Conservation (phyloP, 2,797 vertebrate species). For the Gephyroberyx darwinii region DNA sequence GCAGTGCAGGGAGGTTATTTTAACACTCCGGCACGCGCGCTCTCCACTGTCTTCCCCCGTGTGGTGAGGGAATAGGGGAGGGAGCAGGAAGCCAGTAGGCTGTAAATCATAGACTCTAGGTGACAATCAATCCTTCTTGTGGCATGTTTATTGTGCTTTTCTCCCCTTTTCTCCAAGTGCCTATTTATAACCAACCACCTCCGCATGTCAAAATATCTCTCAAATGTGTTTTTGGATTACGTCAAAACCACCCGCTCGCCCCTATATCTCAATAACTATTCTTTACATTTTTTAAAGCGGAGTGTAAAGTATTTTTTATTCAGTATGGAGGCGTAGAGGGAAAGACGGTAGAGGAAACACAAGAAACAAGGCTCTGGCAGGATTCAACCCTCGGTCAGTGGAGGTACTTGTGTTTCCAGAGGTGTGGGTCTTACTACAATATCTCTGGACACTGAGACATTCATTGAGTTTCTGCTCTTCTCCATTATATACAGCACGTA, state of each 20-base stretch:
- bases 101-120: constrained; percentile 77
- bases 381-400: neutral
- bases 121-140: constrained; percentile 72
- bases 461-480: neutral
- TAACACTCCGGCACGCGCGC: constrained; percentile 65
- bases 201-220: constrained; percentile 50
- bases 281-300: neutral
- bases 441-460: neutral
- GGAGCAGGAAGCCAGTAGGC: constrained; percentile 67
- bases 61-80: constrained; percentile 52
- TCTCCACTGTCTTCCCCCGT: constrained; percentile 44
- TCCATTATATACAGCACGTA: neutral
- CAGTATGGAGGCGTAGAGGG: neutral
- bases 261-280: constrained; percentile 5
- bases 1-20: constrained; percentile 65
- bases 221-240: constrained; percentile 37
- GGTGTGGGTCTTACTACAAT: neutral
- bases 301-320: neutral
- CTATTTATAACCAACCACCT: constrained; percentile 69
- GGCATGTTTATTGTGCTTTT: constrained; percentile 77
- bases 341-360: neutral
- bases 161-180: constrained; percentile 58
- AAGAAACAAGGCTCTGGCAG: neutral
- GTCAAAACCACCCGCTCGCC: constrained; percentile 41
- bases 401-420: neutral